phyloP scores from a whole-genome alignment of 2,888 invertebrate genomes.

The Tridacna crocea region DNA sequence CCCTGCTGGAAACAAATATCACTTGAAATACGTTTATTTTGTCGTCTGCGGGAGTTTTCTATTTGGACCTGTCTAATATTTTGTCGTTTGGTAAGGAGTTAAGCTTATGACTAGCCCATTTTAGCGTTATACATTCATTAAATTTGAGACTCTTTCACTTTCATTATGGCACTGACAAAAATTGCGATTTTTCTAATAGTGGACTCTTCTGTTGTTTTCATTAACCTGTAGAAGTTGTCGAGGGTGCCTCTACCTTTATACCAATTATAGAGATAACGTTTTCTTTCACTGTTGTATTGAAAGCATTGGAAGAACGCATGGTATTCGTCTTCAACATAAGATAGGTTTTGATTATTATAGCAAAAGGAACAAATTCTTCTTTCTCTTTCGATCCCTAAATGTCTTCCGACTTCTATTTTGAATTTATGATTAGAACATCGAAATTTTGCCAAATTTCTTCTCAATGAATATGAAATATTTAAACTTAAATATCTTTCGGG shows the following conservation, averaged over 20 bases:
- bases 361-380: conserved; percentile 17
- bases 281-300: neutral
- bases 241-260: neutral
- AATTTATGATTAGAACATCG: conserved; percentile 5
- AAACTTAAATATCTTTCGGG: neutral
- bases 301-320: conserved; percentile 32
- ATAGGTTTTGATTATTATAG: neutral
- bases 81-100: neutral
- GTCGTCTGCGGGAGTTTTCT: too few relatives aligned
- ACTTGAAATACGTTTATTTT: too few relatives aligned
- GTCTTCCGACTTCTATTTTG: neutral
- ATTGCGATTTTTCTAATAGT: conserved; percentile 11
- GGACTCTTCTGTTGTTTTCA: neutral
- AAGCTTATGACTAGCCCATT: neutral
- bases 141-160: neutral
- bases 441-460: neutral
- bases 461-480: neutral
- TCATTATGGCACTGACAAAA: neutral
- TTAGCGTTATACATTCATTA: too few relatives aligned
- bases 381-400: neutral
- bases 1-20: too few relatives aligned
- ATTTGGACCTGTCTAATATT: too few relatives aligned
- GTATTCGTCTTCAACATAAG: conserved; percentile 24
- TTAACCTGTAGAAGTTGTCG: conserved; percentile 2
- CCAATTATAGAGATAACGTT: conserved; percentile 15